phyloP scores from a whole-genome alignment of 2,888 invertebrate species.

The Gymnocheta viridis region DNA sequence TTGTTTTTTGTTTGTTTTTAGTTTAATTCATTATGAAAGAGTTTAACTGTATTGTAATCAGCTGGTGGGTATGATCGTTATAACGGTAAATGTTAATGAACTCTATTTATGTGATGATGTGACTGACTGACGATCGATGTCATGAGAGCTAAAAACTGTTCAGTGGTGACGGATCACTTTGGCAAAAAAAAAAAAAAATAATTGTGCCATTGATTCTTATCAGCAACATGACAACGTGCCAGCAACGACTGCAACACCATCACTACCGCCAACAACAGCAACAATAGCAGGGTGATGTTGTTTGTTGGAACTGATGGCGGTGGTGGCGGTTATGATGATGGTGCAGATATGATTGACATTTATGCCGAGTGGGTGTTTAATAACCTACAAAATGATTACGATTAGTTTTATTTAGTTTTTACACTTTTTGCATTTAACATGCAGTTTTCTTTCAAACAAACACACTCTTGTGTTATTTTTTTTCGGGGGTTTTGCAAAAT shows the following conservation, averaged over 20 bases:
- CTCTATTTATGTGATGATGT: constrained; percentile 45
- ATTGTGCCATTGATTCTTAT: constrained; percentile 49
- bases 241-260: constrained; percentile 20
- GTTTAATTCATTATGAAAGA: constrained; percentile 60
- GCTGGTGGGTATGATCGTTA: constrained; percentile 25
- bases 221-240: constrained; percentile 45
- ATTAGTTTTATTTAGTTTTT: constrained; percentile 9
- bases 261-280: not conserved
- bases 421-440: not conserved
- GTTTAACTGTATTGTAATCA: constrained; percentile 57
- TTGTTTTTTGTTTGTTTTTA: constrained; percentile 5
- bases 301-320: not conserved
- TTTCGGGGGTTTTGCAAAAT: not conserved
- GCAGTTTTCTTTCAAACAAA: constrained; percentile 38
- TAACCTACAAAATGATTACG: constrained; percentile 58
- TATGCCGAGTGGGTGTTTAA: constrained; percentile 65
- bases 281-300: constrained; percentile 9
- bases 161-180: not conserved
- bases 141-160: constrained; percentile 30
- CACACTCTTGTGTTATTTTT: constrained; percentile 12
- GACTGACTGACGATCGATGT: constrained; percentile 32
- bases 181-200: not conserved
- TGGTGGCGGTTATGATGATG: constrained; percentile 5
- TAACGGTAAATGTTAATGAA: constrained; percentile 70
- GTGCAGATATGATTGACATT: constrained; percentile 65